These are phyloP conservation scores for Nymphalis urticae DNA, from an alignment of 2,888 invertebrate genomes.

Conservation along the genomic window DNA sequence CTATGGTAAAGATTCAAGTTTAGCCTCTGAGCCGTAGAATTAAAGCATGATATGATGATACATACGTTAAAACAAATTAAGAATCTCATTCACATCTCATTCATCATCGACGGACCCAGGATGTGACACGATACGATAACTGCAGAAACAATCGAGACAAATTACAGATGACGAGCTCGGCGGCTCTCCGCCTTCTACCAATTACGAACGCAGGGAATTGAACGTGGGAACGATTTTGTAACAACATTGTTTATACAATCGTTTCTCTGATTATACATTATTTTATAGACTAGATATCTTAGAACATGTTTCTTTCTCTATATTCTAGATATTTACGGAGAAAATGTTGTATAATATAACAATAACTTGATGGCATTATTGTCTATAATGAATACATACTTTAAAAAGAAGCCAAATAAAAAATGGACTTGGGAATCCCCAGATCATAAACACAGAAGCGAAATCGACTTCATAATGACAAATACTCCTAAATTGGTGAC, in stretches of 20 bases:
- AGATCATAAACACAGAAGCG: too few relatives aligned
- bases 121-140: constrained; percentile 15
- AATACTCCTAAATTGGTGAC: too few relatives aligned
- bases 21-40: neutral
- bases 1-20: too few relatives aligned
- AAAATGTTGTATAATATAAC: neutral
- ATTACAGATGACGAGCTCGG: constrained; percentile 16
- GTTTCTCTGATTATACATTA: neutral
- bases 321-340: neutral
- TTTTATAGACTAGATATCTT: neutral
- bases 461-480: too few relatives aligned
- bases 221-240: constrained; percentile 15
- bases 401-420: too few relatives aligned
- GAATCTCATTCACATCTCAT: neutral
- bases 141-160: constrained; percentile 20
- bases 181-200: constrained; percentile 16
- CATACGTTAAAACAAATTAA: neutral
- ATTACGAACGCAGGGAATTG: constrained; percentile 19
- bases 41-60: neutral
- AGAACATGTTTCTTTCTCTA: neutral
- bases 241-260: constrained; percentile 7
- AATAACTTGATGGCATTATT: too few relatives aligned
- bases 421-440: too few relatives aligned
- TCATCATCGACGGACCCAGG: constrained; percentile 16
- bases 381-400: too few relatives aligned